phyloP scores from a whole-genome alignment of 2,888 invertebrate genomes.

The Hydroisotoma schaefferi region DNA sequence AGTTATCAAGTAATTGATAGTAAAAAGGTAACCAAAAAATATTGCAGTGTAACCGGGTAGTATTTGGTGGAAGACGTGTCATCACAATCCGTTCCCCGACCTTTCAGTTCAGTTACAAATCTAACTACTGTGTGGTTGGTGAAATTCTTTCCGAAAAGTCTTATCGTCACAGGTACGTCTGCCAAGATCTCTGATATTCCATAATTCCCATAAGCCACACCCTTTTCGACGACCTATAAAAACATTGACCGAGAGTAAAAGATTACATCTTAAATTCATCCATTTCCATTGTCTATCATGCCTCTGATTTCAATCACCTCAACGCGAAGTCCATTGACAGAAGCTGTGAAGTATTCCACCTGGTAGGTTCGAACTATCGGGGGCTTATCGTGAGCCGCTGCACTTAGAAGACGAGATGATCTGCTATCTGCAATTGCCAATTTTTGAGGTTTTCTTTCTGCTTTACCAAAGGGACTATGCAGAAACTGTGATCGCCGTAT shows the following conservation, averaged over 20 bases:
- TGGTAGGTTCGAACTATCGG: slow-evolving; percentile 17
- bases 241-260: background rate
- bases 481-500: no score
- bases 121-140: slow-evolving; percentile 44
- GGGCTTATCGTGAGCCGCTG: no score
- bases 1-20: no score
- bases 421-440: no score
- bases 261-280: slow-evolving; percentile 1
- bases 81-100: slow-evolving; percentile 34
- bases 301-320: slow-evolving; percentile 43
- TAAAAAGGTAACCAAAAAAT: background rate
- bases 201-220: slow-evolving; percentile 40
- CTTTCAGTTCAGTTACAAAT: slow-evolving; percentile 41
- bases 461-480: no score
- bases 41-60: slow-evolving; percentile 33
- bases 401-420: no score
- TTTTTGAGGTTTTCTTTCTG: no score
- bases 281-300: background rate
- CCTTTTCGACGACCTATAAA: slow-evolving; percentile 39
- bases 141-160: slow-evolving; percentile 44
- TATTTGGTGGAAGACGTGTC: slow-evolving; percentile 23
- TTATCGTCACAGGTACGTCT: slow-evolving; percentile 33
- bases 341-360: slow-evolving; percentile 30
- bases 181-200: slow-evolving; percentile 43
- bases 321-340: slow-evolving; percentile 42